phyloP scores from a whole-genome alignment of 2,113 vertebrate genomes.

The Daubentonia madagascariensis region DNA sequence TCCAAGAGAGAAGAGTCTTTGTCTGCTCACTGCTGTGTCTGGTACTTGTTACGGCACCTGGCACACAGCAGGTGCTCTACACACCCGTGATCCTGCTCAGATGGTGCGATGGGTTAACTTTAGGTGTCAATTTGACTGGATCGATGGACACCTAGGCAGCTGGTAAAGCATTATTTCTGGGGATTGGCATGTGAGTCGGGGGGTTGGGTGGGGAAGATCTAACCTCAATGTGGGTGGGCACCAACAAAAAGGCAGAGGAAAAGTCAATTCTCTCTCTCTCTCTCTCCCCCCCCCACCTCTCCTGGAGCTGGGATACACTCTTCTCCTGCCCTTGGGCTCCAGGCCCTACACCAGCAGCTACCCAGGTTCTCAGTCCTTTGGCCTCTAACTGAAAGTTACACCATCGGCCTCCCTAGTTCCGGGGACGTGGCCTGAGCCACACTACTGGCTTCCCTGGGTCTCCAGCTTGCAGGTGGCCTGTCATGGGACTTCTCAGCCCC shows the following conservation, averaged over 20 bases:
- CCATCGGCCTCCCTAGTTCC: neutral
- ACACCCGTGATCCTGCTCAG: neutral
- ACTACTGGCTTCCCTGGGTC: neutral
- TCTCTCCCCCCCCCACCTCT: neutral
- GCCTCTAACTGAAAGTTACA: neutral
- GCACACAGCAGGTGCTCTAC: neutral
- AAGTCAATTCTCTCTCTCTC: neutral
- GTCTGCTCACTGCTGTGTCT: neutral
- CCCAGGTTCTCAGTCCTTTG: neutral
- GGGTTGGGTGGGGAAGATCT: neutral
- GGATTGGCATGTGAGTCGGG: neutral
- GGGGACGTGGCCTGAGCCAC: neutral
- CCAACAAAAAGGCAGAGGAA: neutral
- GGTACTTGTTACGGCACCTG: neutral
- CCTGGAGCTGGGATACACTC: neutral
- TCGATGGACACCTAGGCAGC: neutral
- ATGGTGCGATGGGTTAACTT: neutral
- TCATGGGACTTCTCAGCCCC: neutral
- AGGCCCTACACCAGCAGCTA: neutral
- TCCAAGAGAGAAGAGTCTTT: neutral
- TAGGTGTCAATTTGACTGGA: neutral
- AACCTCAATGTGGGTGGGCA: neutral
- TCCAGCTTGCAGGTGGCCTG: neutral
- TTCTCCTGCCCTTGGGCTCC: neutral
- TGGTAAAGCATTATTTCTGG: neutral